Conservation (phyloP, 2,888 invertebrate genomes). For the Clusia tigrina region DNA sequence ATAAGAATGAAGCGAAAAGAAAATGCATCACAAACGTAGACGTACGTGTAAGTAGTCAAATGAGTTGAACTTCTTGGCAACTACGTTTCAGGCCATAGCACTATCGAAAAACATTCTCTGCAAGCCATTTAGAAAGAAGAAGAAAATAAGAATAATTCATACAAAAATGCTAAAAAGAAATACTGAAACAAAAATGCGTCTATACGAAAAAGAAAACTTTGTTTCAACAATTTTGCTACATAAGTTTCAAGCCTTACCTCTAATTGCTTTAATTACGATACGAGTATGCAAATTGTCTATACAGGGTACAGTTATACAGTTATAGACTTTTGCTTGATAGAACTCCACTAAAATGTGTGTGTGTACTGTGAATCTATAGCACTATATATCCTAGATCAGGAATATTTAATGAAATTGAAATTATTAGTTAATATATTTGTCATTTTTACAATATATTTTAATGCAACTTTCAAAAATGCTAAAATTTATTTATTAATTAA, state of each 20-base stretch:
- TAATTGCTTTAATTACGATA: slow-evolving; percentile 32
- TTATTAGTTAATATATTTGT: not conserved
- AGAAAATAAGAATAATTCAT: slow-evolving; percentile 3
- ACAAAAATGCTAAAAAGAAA: not conserved
- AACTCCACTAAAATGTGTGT: slow-evolving; percentile 27
- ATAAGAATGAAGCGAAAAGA: too few species aligned
- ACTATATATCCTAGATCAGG: slow-evolving; percentile 20
- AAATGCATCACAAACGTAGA: too few species aligned
- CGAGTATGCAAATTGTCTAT: too few species aligned
- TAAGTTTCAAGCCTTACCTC: slow-evolving; percentile 46
- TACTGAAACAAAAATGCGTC: not conserved
- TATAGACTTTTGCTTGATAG: slow-evolving; percentile 21
- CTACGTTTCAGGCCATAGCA: slow-evolving; percentile 1
- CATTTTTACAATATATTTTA: too few species aligned
- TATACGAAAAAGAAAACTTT: slow-evolving; percentile 3
- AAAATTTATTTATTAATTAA: not conserved
- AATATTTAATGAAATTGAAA: slow-evolving; percentile 17
- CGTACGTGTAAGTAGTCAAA: too few species aligned
- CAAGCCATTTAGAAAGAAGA: not conserved
- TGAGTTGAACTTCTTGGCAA: slow-evolving; percentile 3
- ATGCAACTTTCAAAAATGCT: not conserved
- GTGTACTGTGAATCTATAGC: slow-evolving; percentile 8
- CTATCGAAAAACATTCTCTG: not conserved
- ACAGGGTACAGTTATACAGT: slow-evolving; percentile 20
- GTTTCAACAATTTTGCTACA: slow-evolving; percentile 31